phyloP scores from a whole-genome alignment of 2,888 invertebrate genomes.

The Chrysolina oricalcia region DNA sequence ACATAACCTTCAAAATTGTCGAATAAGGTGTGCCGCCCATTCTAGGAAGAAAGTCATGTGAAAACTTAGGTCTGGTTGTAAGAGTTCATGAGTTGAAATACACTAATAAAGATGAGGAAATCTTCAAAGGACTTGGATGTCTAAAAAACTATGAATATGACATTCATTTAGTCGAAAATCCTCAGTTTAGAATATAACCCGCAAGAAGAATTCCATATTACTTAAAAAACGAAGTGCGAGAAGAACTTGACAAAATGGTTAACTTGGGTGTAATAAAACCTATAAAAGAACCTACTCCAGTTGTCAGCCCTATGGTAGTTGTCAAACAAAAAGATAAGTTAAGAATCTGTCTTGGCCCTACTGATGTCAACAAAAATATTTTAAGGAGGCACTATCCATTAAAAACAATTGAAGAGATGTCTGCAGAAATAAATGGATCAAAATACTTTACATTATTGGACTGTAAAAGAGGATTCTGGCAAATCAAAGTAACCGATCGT shows the following conservation, averaged over 20 bases:
- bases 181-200: constrained; percentile 1
- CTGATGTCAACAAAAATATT: constrained; percentile 32
- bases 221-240: neutral
- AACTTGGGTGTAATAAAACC: too few species aligned
- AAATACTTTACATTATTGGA: constrained; percentile 30
- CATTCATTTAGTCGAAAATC: neutral
- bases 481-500: constrained; percentile 22
- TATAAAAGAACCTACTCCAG: too few species aligned
- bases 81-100: neutral
- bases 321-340: constrained; percentile 4
- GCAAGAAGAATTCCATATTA: constrained; percentile 12
- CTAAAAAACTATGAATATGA: too few species aligned
- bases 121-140: constrained; percentile 13
- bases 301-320: constrained; percentile 8
- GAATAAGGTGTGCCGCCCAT: neutral
- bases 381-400: constrained; percentile 29
- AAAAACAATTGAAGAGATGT: constrained; percentile 30
- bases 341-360: constrained; percentile 9
- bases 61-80: neutral
- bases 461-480: constrained; percentile 36
- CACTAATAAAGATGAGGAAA: neutral
- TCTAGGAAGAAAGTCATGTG: constrained; percentile 7
- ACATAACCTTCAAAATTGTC: neutral
- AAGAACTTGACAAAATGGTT: too few species aligned
- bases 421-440: constrained; percentile 8